Evolutionary conservation across 2,888 invertebrate species (phyloP), one percentile per base, ranked within the genome.

Genomic region (Syritta pipiens): DNA sequence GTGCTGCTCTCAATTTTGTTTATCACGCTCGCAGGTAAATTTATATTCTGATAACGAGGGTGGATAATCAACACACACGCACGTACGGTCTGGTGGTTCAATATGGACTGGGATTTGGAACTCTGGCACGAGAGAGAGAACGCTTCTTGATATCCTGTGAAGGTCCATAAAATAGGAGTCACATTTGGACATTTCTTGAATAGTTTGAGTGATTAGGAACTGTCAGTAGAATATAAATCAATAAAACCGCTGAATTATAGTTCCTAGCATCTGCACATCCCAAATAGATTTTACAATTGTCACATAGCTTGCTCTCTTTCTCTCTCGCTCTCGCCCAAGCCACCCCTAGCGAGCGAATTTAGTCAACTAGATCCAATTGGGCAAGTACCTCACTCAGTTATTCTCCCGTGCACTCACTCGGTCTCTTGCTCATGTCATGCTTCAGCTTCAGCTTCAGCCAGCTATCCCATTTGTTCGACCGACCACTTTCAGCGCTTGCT

Each of bases 401-500:
- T 24, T 26, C 26, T 68, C 40, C 7, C 37, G 22, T 48, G 68
- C 49, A 40, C 28, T 68, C 48, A 48, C 17, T 59, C 22, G 9
- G 44, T 35, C 51, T 44, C 28, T 57, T 6, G 20, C n/a, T n/a
- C n/a, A n/a, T n/a, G n/a, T 37, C 17, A 37, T 2, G 17, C 6
- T 37, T 9, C 37, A 17, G 2, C 37, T 37, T 22, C 7, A 17
- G 17, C 7, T 49, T 28, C 30, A 63, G 6, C 35, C 7, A 28
- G 26, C 26, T 6, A n/a, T 1, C 6, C 20, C 6, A 26, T 28
- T 53, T 49, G 24, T 60, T 62, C 55, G 26, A 53, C 17, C 37
- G n/a, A 69, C 48, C 32, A 51, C 46, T 46, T 62, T 79, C 37
- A 74, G 79, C 79, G 79, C 79, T 79, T 79, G 79, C 79, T 79